Percentiles rank a stretch among this genome's conserved stretches.
Conservation (phyloP, 2,888 invertebrate genomes). For the Drosophila quinaria region DNA sequence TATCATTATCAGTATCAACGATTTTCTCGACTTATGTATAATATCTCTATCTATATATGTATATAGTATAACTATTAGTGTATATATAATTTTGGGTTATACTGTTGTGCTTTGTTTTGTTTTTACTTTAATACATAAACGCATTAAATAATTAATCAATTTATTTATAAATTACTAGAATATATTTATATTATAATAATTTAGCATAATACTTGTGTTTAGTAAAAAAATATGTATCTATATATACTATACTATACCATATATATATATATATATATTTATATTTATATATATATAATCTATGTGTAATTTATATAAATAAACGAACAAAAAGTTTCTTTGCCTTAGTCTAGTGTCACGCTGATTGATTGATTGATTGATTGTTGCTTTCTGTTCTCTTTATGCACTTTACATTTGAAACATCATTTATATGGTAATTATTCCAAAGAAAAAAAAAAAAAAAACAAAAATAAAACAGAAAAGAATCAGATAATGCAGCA, state of each 20-base stretch:
- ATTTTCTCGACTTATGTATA: constrained; percentile 14
- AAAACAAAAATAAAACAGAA: constrained; percentile 12
- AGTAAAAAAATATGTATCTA: constrained; percentile 34
- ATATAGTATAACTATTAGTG: constrained; percentile 34
- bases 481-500: constrained; percentile 17
- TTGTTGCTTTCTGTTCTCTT: constrained; percentile 11
- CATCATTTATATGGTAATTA: constrained; percentile 6
- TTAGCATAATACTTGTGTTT: constrained; percentile 37
- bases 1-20: constrained; percentile 27
- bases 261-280: constrained; percentile 23
- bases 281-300: constrained; percentile 27
- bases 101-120: constrained; percentile 30
- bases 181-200: constrained; percentile 38
- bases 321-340: constrained; percentile 49
- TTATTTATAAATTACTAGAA: constrained; percentile 42
- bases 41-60: constrained; percentile 31
- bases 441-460: constrained; percentile 12
- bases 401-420: constrained; percentile 17
- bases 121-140: constrained; percentile 41
- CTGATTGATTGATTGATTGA: constrained; percentile 36
- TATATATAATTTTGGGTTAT: constrained; percentile 43
- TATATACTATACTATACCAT: constrained; percentile 23
- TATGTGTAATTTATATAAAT: constrained; percentile 35
- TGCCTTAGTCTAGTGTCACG: constrained; percentile 55
- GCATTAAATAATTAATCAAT: constrained; percentile 37